Percentiles rank a stretch among this genome's conserved stretches.
Evolutionary conservation across 2,797 vertebrate genomes (phyloP).

Genomic region (Heteromormyrus szaboi): DNA sequence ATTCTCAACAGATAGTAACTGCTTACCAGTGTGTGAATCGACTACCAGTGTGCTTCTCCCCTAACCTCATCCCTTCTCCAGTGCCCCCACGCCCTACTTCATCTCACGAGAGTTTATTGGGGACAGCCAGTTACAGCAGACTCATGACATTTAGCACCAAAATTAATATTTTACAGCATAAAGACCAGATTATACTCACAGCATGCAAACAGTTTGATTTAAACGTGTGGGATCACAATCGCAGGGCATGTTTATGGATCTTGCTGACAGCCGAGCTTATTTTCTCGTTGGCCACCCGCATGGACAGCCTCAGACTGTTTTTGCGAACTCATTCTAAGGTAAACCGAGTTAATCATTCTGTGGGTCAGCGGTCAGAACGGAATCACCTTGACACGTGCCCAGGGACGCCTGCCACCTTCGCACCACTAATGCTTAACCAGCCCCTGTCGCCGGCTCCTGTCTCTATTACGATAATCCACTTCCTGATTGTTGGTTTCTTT

Average conservation of each 20-base stretch:
- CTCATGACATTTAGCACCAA: not conserved
- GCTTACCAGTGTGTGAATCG: not conserved
- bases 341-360: not conserved
- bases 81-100: not conserved
- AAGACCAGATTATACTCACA: not conserved
- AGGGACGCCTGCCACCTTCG: not conserved
- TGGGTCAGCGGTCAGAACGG: slow-evolving; percentile 13
- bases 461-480: slow-evolving; percentile 26
- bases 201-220: not conserved
- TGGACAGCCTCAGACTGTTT: slow-evolving; percentile 12
- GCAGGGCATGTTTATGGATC: not conserved
- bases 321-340: not conserved
- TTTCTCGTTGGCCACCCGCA: not conserved
- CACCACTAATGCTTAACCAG: not conserved
- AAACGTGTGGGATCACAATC: not conserved
- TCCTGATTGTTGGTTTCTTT: slow-evolving; percentile 17
- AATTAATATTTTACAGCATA: not conserved
- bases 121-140: not conserved
- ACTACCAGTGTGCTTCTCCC: not conserved
- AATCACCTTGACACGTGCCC: slow-evolving; percentile 32
- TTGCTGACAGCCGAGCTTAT: not conserved
- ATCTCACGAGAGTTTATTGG: not conserved
- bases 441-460: slow-evolving; percentile 8
- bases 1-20: not conserved
- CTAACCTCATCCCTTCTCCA: not conserved